Conservation (phyloP, 2,797 vertebrate genomes). For the Dipus sagitta region DNA sequence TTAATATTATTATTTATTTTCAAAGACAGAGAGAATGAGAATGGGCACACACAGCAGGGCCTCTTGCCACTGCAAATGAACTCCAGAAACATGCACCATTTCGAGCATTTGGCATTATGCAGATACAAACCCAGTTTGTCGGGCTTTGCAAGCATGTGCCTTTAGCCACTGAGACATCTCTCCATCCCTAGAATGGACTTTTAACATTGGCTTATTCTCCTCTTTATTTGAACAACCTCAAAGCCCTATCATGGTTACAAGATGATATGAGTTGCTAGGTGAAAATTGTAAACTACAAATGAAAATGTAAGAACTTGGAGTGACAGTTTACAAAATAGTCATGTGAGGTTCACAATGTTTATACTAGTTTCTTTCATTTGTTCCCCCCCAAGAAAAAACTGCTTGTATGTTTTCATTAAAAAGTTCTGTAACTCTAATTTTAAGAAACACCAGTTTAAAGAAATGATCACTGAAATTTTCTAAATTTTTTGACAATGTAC, state of each 20-base stretch:
- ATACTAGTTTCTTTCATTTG: neutral
- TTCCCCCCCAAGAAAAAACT: neutral
- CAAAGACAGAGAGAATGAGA: no score
- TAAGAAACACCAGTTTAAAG: neutral
- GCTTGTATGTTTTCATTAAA: neutral
- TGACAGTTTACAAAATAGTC: neutral
- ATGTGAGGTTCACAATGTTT: neutral
- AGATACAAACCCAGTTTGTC: no score
- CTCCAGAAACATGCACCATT: no score
- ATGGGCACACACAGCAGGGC: no score
- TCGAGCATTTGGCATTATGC: no score
- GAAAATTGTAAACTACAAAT: constrained; percentile 6
- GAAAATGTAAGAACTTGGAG: neutral
- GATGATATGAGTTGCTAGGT: neutral
- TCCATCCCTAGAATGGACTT: no score
- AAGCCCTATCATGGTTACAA: neutral
- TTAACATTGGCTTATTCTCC: neutral
- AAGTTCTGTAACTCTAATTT: neutral
- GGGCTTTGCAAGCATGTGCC: no score
- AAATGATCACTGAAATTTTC: neutral
- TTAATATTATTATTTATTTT: no score
- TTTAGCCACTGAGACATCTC: no score
- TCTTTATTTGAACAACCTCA: neutral
- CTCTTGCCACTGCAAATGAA: no score
- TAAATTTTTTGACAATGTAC: neutral